These are phyloP conservation scores for Acleris sparsana DNA, from an alignment of 2,888 invertebrate genomes.

Conservation along the genomic window DNA sequence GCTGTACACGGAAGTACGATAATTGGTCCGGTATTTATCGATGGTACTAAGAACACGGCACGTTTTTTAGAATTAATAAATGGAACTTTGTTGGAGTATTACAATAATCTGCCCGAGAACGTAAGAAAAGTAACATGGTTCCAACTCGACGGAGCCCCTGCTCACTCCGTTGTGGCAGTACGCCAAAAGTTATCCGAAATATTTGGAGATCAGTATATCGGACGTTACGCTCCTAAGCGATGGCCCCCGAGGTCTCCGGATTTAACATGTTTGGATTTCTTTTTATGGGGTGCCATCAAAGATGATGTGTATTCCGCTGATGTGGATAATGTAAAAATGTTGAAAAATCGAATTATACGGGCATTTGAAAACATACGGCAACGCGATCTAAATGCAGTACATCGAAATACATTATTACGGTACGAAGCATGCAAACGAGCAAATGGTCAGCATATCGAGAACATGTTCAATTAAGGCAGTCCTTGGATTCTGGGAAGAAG, in stretches of 20 bases:
- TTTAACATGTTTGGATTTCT: conserved; percentile 1
- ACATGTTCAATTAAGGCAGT: background rate
- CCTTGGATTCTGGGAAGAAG: no score
- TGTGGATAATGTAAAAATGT: background rate
- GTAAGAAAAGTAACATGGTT: no score
- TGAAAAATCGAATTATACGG: background rate
- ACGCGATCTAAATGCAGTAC: conserved; percentile 2
- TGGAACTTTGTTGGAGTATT: background rate
- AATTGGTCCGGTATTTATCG: conserved; percentile 12
- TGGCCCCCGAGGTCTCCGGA: conserved; percentile 29
- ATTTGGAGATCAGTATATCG: conserved; percentile 29
- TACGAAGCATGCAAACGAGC: conserved; percentile 1
- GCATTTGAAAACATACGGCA: no score
- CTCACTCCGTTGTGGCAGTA: conserved; percentile 27
- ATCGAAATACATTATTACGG: background rate
- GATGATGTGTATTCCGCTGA: conserved; percentile 1
- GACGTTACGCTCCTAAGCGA: conserved; percentile 22
- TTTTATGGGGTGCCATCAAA: background rate
- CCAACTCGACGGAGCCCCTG: conserved; percentile 13
- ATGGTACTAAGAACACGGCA: background rate
- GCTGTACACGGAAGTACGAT: conserved; percentile 9
- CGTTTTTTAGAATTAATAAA: conserved; percentile 11
- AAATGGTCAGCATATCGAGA: background rate
- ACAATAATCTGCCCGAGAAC: background rate
- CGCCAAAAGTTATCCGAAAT: conserved; percentile 9